phyloP scores from a whole-genome alignment of 1,140 invertebrate species.

The Drosophila subobscura region DNA sequence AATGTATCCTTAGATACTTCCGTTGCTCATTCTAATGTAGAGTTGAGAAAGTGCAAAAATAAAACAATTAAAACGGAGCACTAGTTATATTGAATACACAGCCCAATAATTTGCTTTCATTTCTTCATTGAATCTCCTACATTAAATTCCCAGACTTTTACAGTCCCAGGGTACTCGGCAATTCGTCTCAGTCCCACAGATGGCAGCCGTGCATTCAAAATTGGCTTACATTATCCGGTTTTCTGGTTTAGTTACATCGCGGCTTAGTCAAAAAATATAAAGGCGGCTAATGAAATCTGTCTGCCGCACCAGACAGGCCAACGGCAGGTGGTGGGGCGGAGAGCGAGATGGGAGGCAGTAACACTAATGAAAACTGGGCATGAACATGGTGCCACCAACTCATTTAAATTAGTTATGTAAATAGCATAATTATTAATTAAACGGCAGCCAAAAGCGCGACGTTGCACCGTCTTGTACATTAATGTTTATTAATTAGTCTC shows the following conservation, averaged over 20 bases:
- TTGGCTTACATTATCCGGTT: constrained; percentile 44
- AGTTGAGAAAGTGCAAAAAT: too few species aligned
- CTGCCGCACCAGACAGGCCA: constrained; percentile 14
- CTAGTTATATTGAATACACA: too few species aligned
- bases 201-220: not conserved
- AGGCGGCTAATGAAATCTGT: constrained; percentile 54
- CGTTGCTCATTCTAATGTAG: too few species aligned
- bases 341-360: not conserved
- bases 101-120: constrained; percentile 1
- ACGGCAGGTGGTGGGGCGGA: not conserved
- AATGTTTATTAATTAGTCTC: constrained; percentile 67
- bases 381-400: constrained; percentile 66
- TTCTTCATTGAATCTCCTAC: not conserved
- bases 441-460: constrained; percentile 36
- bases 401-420: constrained; percentile 76
- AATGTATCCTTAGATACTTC: too few species aligned
- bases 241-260: constrained; percentile 42
- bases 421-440: constrained; percentile 71
- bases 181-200: constrained; percentile 15
- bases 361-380: constrained; percentile 69
- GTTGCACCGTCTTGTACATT: constrained; percentile 24
- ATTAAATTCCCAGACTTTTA: constrained; percentile 4
- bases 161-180: constrained; percentile 17
- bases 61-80: too few species aligned
- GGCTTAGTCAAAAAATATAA: constrained; percentile 51